These are phyloP conservation scores for Chromobotia macracanthus DNA, from an alignment of 2,797 vertebrate species.

Conservation along the genomic window DNA sequence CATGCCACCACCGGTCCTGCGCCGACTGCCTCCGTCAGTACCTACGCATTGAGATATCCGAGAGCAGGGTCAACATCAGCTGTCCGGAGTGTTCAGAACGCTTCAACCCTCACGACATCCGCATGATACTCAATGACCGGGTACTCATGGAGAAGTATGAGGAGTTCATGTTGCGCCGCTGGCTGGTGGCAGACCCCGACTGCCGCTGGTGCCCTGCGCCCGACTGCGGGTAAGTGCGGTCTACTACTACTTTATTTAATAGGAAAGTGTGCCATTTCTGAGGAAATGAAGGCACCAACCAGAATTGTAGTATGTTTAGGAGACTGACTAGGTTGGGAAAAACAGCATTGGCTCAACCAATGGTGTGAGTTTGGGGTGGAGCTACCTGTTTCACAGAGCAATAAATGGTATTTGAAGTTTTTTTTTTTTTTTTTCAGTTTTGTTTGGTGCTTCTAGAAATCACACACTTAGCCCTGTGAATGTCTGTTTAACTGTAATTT, in stretches of 20 bases:
- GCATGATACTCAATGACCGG: slow-evolving; percentile 90
- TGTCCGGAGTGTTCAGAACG: slow-evolving; percentile 97
- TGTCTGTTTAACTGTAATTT: too few species aligned
- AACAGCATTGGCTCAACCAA: too few species aligned
- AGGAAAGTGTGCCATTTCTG: too few species aligned
- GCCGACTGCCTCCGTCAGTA: slow-evolving; percentile 97
- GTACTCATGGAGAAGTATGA: slow-evolving; percentile 97
- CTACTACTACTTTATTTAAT: not conserved
- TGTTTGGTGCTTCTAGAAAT: too few species aligned
- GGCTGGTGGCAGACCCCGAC: slow-evolving; percentile 96
- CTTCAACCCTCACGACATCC: slow-evolving; percentile 96
- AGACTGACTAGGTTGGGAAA: too few species aligned
- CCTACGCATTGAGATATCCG: slow-evolving; percentile 95
- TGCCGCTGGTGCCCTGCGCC: slow-evolving; percentile 98
- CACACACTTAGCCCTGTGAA: too few species aligned
- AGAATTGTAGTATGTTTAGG: too few species aligned
- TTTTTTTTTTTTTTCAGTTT: too few species aligned
- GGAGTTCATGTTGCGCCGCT: slow-evolving; percentile 96
- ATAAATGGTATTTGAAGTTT: too few species aligned
- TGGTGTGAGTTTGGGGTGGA: too few species aligned
- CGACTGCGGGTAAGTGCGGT: slow-evolving; percentile 88
- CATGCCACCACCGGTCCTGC: slow-evolving; percentile 95
- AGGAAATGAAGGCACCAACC: too few species aligned
- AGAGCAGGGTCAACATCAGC: slow-evolving; percentile 96
- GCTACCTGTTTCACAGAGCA: too few species aligned